Percentiles rank a stretch among this genome's conserved stretches.
phyloP scores from a whole-genome alignment of 1,140 invertebrate genomes.

The Stenopsyche tienmushanensis region DNA sequence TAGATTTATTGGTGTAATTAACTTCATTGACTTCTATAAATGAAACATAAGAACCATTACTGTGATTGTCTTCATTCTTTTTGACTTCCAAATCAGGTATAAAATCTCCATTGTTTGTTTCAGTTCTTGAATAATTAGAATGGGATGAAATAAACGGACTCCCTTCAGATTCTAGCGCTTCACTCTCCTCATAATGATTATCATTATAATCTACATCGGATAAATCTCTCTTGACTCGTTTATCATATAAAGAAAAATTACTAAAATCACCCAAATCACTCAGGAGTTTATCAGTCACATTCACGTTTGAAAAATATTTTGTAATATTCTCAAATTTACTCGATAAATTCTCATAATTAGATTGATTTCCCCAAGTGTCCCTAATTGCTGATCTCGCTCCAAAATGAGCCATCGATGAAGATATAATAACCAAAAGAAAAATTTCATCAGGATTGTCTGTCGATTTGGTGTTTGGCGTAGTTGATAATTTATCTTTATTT shows the following conservation, averaged over 20 bases:
- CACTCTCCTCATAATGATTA: conserved; percentile 7
- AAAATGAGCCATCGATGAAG: conserved; percentile 69
- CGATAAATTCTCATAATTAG: conserved; percentile 55
- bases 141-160: no score
- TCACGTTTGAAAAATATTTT: conserved; percentile 16
- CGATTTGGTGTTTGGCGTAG: not conserved
- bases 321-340: conserved; percentile 44
- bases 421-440: conserved; percentile 72
- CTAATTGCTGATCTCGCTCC: conserved; percentile 69
- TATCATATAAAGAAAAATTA: conserved; percentile 28
- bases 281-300: conserved; percentile 27
- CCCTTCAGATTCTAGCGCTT: conserved; percentile 4
- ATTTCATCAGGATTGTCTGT: conserved; percentile 43
- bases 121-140: no score
- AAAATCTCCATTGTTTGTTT: no score
- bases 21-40: no score
- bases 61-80: no score
- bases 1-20: no score
- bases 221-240: conserved; percentile 10
- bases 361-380: conserved; percentile 76
- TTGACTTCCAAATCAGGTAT: no score
- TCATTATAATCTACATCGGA: conserved; percentile 6
- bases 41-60: no score
- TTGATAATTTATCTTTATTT: conserved; percentile 17
- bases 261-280: conserved; percentile 27